A percentile compares a stretch with the other conserved stretches of the same genome.
Conservation (phyloP, 2,888 invertebrate species). For the Ligdia adustata region DNA sequence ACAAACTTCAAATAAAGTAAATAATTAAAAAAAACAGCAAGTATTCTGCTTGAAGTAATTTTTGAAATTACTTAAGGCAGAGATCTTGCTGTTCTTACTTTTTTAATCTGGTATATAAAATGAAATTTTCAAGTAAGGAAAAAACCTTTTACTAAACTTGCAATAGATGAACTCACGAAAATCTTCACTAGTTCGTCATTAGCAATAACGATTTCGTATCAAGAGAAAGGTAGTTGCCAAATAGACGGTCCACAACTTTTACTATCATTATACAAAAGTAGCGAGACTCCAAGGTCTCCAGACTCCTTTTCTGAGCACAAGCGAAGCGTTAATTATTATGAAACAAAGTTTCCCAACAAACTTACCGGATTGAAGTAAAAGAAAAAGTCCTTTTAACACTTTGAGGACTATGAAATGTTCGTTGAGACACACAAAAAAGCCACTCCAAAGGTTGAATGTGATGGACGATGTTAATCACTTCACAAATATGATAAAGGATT, state of each 20-base stretch:
- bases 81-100: too few species aligned
- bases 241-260: constrained; percentile 8
- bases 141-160: too few species aligned
- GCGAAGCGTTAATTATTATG: constrained; percentile 7
- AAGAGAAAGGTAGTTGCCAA: constrained; percentile 13
- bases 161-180: too few species aligned
- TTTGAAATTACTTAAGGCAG: too few species aligned
- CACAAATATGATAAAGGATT: constrained; percentile 14
- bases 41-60: too few species aligned
- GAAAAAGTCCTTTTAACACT: constrained; percentile 16
- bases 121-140: too few species aligned
- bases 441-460: constrained; percentile 13
- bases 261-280: constrained; percentile 8
- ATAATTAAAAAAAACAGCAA: too few species aligned
- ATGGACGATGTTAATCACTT: constrained; percentile 9
- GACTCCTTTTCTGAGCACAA: constrained; percentile 4
- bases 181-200: background rate
- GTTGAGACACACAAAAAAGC: constrained; percentile 20
- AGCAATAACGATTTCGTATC: background rate
- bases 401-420: background rate
- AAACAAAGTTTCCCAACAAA: constrained; percentile 12
- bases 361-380: constrained; percentile 23
- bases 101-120: too few species aligned
- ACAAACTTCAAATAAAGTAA: too few species aligned
- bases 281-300: constrained; percentile 7